Evolutionary conservation across 2,113 vertebrate species (phyloP).

Genomic region (Platysternon megacephalum): DNA sequence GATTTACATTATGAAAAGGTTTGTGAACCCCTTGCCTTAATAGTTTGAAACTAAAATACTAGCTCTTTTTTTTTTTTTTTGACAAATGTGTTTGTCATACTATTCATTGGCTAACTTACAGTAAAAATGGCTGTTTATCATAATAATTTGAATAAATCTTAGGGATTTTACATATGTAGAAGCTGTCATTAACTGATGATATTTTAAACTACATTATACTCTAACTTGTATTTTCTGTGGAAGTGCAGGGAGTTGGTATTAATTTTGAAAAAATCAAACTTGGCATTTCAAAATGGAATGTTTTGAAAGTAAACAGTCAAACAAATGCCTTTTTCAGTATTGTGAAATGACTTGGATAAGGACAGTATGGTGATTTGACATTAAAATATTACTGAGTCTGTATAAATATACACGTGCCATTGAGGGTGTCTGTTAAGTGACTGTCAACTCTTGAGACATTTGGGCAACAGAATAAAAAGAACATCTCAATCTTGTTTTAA

Average conservation of each 20-base stretch:
- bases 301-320: slow-evolving; percentile 37
- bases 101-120: not conserved
- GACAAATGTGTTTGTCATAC: not conserved
- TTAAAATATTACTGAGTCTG: not conserved
- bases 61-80: not conserved
- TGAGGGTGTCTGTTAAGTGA: fast-evolving
- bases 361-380: slow-evolving; percentile 9
- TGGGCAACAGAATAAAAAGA: not conserved
- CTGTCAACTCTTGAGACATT: not conserved
- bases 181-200: not conserved
- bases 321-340: not conserved
- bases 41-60: not conserved
- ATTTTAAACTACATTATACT: not conserved
- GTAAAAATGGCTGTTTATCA: not conserved
- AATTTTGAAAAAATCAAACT: slow-evolving; percentile 26
- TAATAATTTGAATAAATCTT: not conserved
- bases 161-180: not conserved
- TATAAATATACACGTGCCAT: not conserved
- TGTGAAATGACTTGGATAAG: not conserved
- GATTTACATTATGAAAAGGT: not conserved
- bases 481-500: not conserved
- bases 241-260: not conserved
- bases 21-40: not conserved
- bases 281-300: slow-evolving; percentile 31
- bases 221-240: slow-evolving; percentile 23